Percentiles rank a stretch among this genome's conserved stretches.
Conservation (phyloP, 2,113 vertebrate species). For the Ifrita kowaldi region DNA sequence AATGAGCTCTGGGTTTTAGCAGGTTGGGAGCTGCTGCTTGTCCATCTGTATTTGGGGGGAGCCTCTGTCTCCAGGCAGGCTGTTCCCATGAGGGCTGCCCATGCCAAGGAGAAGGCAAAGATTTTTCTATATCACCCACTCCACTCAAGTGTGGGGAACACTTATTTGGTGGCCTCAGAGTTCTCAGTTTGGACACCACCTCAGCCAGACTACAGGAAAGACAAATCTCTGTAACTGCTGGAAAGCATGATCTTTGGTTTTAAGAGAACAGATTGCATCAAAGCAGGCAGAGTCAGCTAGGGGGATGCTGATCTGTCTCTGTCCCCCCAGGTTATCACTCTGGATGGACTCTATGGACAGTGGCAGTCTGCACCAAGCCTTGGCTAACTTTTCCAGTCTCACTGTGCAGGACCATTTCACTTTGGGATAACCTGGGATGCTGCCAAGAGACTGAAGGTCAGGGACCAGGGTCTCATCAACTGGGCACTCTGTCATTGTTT, state of each 20-base stretch:
- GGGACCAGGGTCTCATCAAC: background rate
- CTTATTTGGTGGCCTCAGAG: background rate
- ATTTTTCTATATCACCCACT: background rate
- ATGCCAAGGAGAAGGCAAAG: background rate
- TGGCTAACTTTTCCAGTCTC: background rate
- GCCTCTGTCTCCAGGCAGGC: background rate
- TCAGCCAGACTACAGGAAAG: background rate
- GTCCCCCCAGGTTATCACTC: background rate
- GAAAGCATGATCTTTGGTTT: background rate
- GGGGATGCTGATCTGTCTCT: background rate
- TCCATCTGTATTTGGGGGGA: background rate
- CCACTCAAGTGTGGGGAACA: background rate
- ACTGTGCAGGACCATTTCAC: background rate
- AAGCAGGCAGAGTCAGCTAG: background rate
- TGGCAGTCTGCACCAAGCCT: background rate
- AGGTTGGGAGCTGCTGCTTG: background rate
- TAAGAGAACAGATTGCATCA: background rate
- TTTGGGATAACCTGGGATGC: background rate
- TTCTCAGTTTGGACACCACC: background rate
- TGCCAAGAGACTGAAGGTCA: background rate
- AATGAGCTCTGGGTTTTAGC: background rate
- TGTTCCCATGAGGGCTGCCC: background rate
- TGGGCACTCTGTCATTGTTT: background rate
- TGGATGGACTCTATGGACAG: background rate
- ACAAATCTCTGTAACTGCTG: background rate